These are phyloP conservation scores for Aptenodytes patagonicus DNA, from an alignment of 2,113 vertebrate species.

Conservation along the genomic window DNA sequence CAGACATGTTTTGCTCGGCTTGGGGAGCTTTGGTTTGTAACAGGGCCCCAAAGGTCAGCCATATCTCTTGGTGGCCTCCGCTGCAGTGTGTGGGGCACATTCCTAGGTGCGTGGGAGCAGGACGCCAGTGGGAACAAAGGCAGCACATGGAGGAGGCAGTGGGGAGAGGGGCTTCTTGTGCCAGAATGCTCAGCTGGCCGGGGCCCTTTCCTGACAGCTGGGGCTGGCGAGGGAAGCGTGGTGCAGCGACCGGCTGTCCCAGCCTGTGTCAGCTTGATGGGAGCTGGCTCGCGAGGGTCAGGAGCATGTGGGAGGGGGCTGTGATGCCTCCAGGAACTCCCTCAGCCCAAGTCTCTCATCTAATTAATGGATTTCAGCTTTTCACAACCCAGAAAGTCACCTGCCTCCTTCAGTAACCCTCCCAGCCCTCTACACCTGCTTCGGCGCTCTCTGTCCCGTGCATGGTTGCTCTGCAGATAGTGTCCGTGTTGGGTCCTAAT, in stretches of 20 bases:
- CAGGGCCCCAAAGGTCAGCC: background rate
- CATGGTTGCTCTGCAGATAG: background rate
- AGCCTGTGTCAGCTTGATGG: background rate
- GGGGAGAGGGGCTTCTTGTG: background rate
- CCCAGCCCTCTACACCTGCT: background rate
- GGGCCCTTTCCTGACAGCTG: background rate
- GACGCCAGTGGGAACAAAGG: background rate
- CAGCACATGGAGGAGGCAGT: background rate
- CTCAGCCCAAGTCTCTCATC: background rate
- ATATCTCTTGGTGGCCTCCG: background rate
- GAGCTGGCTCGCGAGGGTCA: background rate
- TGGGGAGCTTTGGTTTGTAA: background rate
- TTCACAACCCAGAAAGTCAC: background rate
- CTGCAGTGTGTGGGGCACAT: fast-evolving
- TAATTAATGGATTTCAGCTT: background rate
- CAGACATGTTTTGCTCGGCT: background rate
- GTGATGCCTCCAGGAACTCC: background rate
- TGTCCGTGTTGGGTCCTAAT: fast-evolving
- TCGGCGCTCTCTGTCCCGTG: fast-evolving
- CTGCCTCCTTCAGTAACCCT: background rate
- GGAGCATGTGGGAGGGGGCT: background rate
- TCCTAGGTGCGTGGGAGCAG: fast-evolving
- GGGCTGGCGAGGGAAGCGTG: background rate
- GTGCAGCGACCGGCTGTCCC: background rate
- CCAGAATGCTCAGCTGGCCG: background rate